These are phyloP conservation scores for Operophtera brumata DNA, from an alignment of 2,888 invertebrate genomes.

Conservation along the genomic window DNA sequence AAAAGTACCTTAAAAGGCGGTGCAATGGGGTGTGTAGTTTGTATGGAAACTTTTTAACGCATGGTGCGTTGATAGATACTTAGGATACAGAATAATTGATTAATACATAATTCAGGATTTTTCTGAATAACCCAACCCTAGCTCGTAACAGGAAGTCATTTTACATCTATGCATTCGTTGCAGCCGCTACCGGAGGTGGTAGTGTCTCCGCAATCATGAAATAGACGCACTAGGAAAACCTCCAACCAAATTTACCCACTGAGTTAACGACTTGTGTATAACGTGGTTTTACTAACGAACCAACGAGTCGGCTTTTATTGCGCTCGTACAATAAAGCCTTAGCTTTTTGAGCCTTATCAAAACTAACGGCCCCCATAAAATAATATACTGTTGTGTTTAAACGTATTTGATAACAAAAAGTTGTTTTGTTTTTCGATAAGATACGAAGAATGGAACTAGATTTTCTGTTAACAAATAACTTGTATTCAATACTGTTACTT, in stretches of 20 bases:
- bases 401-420: slow-evolving; percentile 35
- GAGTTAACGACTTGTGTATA: slow-evolving; percentile 33
- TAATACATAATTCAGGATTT: no score
- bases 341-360: slow-evolving; percentile 36
- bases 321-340: slow-evolving; percentile 31
- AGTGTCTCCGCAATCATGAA: no score
- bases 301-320: slow-evolving; percentile 32
- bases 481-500: not conserved
- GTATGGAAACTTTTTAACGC: no score
- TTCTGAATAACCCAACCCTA: no score
- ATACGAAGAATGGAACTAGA: slow-evolving; percentile 13
- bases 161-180: no score
- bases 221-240: no score
- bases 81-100: no score
- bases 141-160: no score
- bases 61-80: no score
- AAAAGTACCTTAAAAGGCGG: no score
- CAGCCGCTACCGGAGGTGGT: no score
- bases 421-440: slow-evolving; percentile 32
- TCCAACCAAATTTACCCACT: not conserved
- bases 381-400: slow-evolving; percentile 33
- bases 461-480: not conserved
- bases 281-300: slow-evolving; percentile 36
- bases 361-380: slow-evolving; percentile 36
- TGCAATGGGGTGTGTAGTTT: no score